These are phyloP conservation scores for Macropis europaea DNA, from an alignment of 2,888 invertebrate species.

Conservation along the genomic window DNA sequence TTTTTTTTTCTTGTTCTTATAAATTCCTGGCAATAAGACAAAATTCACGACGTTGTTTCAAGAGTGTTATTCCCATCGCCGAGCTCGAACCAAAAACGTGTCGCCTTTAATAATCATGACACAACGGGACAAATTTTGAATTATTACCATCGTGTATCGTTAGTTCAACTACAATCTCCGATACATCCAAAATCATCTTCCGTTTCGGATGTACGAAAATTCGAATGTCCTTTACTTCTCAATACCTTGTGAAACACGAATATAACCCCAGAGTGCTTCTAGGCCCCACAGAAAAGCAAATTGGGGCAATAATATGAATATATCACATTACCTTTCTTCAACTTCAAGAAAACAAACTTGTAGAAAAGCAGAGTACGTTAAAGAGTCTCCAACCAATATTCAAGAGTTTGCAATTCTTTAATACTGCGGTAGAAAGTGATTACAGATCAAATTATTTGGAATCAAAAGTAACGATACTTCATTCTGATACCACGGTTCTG, in stretches of 20 bases:
- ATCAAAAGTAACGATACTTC: background rate
- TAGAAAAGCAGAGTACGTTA: conserved; percentile 11
- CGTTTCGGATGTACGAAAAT: conserved; percentile 57
- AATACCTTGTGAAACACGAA: conserved; percentile 66
- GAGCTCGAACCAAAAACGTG: conserved; percentile 52
- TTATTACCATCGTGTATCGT: conserved; percentile 68
- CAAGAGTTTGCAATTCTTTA: background rate
- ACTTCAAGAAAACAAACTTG: conserved; percentile 38
- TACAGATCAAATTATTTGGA: too few species aligned
- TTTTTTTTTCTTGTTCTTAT: conserved; percentile 42
- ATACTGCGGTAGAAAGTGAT: background rate
- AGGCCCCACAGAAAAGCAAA: conserved; percentile 74
- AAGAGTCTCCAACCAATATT: conserved; percentile 31
- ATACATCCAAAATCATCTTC: conserved; percentile 44
- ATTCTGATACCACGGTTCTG: background rate
- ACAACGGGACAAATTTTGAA: conserved; percentile 69
- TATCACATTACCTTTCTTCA: conserved; percentile 73
- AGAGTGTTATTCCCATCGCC: conserved; percentile 34
- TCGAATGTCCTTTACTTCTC: conserved; percentile 55
- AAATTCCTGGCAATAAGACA: conserved; percentile 65
- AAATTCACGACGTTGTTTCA: conserved; percentile 67
- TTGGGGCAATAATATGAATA: conserved; percentile 70
- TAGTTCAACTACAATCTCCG: conserved; percentile 62
- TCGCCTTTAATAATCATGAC: conserved; percentile 52
- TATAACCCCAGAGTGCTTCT: conserved; percentile 76